A percentile compares a stretch with the other conserved stretches of the same genome.
Evolutionary conservation across 2,888 invertebrate genomes (phyloP).

Genomic region (Liodrosophila aerea): DNA sequence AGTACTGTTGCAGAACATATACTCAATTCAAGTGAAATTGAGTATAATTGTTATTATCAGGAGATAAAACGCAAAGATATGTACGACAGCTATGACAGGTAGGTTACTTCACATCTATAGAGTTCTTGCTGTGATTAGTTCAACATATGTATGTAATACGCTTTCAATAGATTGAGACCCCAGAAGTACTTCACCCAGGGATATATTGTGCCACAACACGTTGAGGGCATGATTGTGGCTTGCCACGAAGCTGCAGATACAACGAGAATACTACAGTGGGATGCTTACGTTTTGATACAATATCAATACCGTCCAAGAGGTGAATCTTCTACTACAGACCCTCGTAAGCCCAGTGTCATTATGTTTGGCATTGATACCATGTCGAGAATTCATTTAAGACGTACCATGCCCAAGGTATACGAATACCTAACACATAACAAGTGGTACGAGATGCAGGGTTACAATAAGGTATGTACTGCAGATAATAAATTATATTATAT

Average conservation of each 20-base stretch:
- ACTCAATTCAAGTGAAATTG: slow-evolving; percentile 10
- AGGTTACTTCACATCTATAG: background rate
- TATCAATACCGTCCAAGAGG: background rate
- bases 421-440: slow-evolving; percentile 84
- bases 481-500: no score
- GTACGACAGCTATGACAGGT: background rate
- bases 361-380: slow-evolving; percentile 19
- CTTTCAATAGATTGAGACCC: background rate
- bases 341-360: slow-evolving; percentile 10
- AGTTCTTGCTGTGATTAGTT: no score
- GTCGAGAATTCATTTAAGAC: slow-evolving; percentile 82
- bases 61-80: slow-evolving; percentile 7
- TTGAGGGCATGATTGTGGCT: slow-evolving; percentile 3
- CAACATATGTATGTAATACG: no score
- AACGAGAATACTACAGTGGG: background rate
- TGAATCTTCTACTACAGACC: background rate
- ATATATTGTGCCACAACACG: slow-evolving; percentile 1
- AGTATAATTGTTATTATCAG: slow-evolving; percentile 16
- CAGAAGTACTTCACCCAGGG: slow-evolving; percentile 5
- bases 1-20: background rate
- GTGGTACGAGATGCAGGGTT: slow-evolving; percentile 89
- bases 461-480: slow-evolving; percentile 84
- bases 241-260: slow-evolving; percentile 1
- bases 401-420: slow-evolving; percentile 87
- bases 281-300: slow-evolving; percentile 10